phyloP scores from a whole-genome alignment of 1,140 invertebrate species.

The Adelges cooleyi region DNA sequence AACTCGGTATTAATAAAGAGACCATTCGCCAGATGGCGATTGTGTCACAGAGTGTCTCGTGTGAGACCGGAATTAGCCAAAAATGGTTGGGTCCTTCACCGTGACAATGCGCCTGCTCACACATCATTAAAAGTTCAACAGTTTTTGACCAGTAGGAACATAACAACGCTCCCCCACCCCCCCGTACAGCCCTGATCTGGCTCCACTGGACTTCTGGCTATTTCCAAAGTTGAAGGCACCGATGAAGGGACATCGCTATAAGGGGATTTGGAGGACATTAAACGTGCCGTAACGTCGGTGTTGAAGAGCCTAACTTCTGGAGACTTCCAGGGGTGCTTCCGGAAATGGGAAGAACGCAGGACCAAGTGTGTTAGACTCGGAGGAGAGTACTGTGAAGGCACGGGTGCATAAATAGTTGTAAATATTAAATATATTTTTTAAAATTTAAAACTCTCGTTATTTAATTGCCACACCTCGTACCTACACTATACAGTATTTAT shows the following conservation, averaged over 20 bases:
- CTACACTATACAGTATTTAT: too few species aligned
- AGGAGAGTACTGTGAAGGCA: slow-evolving; percentile 2
- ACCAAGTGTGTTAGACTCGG: not conserved
- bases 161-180: slow-evolving; percentile 31
- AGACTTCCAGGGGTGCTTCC: not conserved
- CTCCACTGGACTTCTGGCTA: slow-evolving; percentile 34
- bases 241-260: slow-evolving; percentile 32
- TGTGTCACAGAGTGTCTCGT: not conserved
- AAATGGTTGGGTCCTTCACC: slow-evolving; percentile 33
- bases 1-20: not conserved
- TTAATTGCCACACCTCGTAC: slow-evolving; percentile 29
- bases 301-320: slow-evolving; percentile 4
- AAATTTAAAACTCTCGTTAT: slow-evolving; percentile 3
- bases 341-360: not conserved
- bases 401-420: not conserved
- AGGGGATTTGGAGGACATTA: slow-evolving; percentile 23
- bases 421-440: not conserved
- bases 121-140: slow-evolving; percentile 30
- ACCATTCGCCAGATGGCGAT: not conserved
- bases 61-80: slow-evolving; percentile 5
- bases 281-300: slow-evolving; percentile 24
- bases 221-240: slow-evolving; percentile 33
- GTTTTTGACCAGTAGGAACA: slow-evolving; percentile 33
- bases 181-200: slow-evolving; percentile 35
- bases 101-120: slow-evolving; percentile 35